phyloP scores from a whole-genome alignment of 2,888 invertebrate genomes.

The Drosophila acutilabella region DNA sequence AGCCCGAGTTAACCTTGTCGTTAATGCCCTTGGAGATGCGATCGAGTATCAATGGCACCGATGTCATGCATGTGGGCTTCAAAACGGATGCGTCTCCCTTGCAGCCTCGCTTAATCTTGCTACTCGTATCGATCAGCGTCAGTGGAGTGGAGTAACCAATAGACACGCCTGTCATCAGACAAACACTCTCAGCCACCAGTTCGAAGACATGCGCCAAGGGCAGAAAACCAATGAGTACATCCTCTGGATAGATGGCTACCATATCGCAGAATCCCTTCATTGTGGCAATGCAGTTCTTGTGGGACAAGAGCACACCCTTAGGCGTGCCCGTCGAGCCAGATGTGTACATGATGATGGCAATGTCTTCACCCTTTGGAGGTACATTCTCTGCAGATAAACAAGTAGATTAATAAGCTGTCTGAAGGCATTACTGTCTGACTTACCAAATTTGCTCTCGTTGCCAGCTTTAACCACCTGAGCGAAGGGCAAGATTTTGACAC shows the following conservation, averaged over 20 bases:
- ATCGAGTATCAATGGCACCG: constrained; percentile 99
- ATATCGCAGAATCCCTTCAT: constrained; percentile 93
- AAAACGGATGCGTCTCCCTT: constrained; percentile 97
- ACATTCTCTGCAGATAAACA: constrained; percentile 85
- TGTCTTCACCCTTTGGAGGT: constrained; percentile 90
- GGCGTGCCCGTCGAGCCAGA: constrained; percentile 98
- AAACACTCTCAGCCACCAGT: constrained; percentile 95
- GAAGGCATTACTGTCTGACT: constrained; percentile 41
- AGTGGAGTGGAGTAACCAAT: constrained; percentile 98
- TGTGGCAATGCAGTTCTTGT: constrained; percentile 92
- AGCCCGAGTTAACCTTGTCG: constrained; percentile 95
- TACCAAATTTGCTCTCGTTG: constrained; percentile 86
- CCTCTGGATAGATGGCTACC: constrained; percentile 89
- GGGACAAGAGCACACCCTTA: constrained; percentile 94
- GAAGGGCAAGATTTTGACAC: constrained; percentile 91
- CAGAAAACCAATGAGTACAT: constrained; percentile 96
- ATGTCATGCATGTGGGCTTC: constrained; percentile 96
- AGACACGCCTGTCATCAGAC: constrained; percentile 93
- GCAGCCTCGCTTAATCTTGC: constrained; percentile 97
- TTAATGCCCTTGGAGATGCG: constrained; percentile 98
- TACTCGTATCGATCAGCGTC: constrained; percentile 96
- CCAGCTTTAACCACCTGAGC: constrained; percentile 89
- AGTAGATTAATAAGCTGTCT: not conserved
- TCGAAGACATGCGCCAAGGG: constrained; percentile 99
- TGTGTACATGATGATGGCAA: constrained; percentile 99